A percentile compares a stretch with the other conserved stretches of the same genome.
These are phyloP conservation scores for Coreius guichenoti DNA, from an alignment of 2,797 vertebrate genomes.

Conservation along the genomic window DNA sequence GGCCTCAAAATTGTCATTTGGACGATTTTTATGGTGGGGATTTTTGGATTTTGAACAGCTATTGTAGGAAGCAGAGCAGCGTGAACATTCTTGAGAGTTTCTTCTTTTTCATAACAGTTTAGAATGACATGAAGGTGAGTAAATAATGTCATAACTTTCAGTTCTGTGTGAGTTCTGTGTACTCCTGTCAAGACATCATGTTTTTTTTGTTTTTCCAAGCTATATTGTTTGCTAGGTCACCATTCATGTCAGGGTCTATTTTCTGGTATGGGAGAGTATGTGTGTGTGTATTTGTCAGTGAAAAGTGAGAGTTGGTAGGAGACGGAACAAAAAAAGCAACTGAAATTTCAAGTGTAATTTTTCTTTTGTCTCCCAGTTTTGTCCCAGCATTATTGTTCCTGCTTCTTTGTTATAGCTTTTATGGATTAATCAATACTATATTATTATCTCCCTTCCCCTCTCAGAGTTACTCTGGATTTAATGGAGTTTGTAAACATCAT, in stretches of 20 bases:
- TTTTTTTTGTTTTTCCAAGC: neutral
- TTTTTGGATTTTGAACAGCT: neutral
- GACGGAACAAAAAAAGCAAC: neutral
- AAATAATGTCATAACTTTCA: neutral
- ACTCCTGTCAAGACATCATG: neutral
- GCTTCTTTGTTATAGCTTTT: constrained; percentile 65
- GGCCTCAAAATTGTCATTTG: neutral
- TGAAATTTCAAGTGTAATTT: constrained; percentile 47
- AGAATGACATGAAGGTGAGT: neutral
- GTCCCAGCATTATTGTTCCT: constrained; percentile 61
- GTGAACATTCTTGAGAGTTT: neutral
- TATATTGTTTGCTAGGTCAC: neutral
- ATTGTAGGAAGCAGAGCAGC: neutral
- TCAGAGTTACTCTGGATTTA: constrained; percentile 65
- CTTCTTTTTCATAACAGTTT: neutral
- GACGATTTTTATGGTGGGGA: neutral
- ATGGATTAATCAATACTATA: constrained; percentile 79
- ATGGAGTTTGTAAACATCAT: constrained; percentile 76
- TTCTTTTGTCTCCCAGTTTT: constrained; percentile 48
- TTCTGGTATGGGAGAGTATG: neutral
- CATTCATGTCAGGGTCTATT: neutral
- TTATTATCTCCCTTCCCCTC: constrained; percentile 75
- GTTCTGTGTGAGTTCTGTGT: neutral
- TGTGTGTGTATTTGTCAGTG: constrained; percentile 21
- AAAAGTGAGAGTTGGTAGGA: neutral